Percentiles rank a stretch among this genome's conserved stretches.
These are phyloP conservation scores for Taenioides sp. DNA, from an alignment of 2,797 vertebrate species.

Conservation along the genomic window DNA sequence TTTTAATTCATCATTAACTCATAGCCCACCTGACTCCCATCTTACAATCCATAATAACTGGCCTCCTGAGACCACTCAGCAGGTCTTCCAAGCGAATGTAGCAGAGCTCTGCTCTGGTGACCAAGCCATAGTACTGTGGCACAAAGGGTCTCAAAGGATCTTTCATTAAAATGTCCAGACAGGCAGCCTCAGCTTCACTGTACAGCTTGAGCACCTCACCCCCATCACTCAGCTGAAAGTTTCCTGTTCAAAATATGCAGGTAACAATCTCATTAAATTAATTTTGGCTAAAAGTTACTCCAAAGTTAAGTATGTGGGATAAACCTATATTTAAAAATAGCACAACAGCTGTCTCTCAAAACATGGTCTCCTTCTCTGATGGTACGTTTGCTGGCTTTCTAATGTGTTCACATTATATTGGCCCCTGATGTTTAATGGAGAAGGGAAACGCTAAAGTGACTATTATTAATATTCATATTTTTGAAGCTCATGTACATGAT, in stretches of 20 bases:
- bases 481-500: neutral
- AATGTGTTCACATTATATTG: neutral
- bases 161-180: conserved; percentile 82
- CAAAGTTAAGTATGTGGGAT: neutral
- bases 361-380: neutral
- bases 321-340: neutral
- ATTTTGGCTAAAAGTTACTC: neutral
- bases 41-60: conserved; percentile 92
- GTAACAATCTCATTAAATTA: neutral
- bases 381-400: neutral
- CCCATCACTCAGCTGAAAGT: conserved; percentile 82
- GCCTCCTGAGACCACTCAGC: conserved; percentile 80
- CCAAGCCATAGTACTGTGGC: conserved; percentile 82
- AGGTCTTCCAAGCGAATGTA: conserved; percentile 89
- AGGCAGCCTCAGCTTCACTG: conserved; percentile 81
- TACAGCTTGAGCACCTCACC: conserved; percentile 88
- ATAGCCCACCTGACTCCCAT: conserved; percentile 85
- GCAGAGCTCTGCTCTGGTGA: conserved; percentile 76
- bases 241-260: conserved; percentile 68
- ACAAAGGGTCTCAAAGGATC: conserved; percentile 83
- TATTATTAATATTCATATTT: too few species aligned
- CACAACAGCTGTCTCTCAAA: neutral
- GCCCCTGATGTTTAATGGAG: too few species aligned
- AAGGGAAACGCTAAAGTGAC: too few species aligned
- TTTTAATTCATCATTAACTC: neutral